These are phyloP conservation scores for Myocastor coypus DNA, from an alignment of 2,113 vertebrate genomes.

Conservation along the genomic window DNA sequence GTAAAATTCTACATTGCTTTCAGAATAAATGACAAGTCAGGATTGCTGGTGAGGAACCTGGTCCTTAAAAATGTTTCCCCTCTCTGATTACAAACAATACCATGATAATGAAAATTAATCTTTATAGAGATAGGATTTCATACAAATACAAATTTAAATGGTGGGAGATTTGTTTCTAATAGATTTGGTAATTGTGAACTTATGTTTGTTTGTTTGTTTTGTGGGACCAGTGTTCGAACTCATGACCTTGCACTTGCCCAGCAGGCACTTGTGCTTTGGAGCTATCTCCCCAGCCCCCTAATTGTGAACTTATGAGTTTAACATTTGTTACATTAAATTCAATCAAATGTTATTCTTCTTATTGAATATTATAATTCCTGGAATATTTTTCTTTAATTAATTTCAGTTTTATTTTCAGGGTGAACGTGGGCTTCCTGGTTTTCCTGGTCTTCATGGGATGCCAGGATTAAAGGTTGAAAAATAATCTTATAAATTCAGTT, in stretches of 20 bases:
- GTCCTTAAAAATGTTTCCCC: background rate
- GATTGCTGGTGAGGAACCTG: background rate
- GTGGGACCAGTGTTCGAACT: too few species aligned
- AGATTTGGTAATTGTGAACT: background rate
- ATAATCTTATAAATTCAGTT: conserved; percentile 6
- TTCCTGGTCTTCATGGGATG: conserved; percentile 91
- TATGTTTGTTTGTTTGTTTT: too few species aligned
- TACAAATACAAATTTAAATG: background rate
- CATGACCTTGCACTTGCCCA: too few species aligned
- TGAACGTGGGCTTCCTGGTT: conserved; percentile 92
- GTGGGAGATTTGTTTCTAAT: background rate
- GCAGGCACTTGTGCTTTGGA: too few species aligned
- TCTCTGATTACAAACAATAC: background rate
- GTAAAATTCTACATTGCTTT: background rate
- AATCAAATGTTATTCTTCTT: background rate
- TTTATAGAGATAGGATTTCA: background rate
- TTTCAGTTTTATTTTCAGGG: conserved; percentile 88
- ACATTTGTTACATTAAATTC: too few species aligned
- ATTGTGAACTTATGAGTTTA: background rate
- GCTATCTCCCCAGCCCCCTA: too few species aligned
- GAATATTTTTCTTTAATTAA: conserved; percentile 52
- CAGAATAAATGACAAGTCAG: background rate
- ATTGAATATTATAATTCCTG: conserved; percentile 7
- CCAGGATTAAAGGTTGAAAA: conserved; percentile 93
- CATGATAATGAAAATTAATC: background rate